Conservation (phyloP, 2,888 invertebrate species). For the Lepeophtheirus nordmannii region DNA sequence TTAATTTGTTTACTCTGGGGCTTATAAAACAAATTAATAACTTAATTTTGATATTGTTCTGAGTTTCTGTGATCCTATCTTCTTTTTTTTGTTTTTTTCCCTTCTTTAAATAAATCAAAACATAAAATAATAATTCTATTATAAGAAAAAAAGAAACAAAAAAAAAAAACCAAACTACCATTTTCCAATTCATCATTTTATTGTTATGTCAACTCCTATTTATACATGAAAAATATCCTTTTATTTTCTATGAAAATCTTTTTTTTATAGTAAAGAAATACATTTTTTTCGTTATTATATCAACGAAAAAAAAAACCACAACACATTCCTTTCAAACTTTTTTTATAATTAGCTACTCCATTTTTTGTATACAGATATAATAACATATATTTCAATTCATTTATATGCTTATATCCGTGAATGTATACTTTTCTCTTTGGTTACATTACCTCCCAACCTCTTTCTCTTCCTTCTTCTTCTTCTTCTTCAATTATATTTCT, state of each 20-base stretch:
- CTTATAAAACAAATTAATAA: neutral
- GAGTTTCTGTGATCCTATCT: neutral
- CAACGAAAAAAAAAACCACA: too few relatives aligned
- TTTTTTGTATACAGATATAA: too few relatives aligned
- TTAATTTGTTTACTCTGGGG: neutral
- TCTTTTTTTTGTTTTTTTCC: neutral
- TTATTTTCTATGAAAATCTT: neutral
- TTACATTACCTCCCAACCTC: too few relatives aligned
- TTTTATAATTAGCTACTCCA: too few relatives aligned
- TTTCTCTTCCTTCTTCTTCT: too few relatives aligned
- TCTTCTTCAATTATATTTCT: too few relatives aligned
- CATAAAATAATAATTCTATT: neutral
- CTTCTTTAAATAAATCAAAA: neutral
- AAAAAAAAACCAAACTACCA: neutral
- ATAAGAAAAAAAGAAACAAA: neutral
- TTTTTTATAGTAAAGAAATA: neutral
- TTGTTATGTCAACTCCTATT: neutral
- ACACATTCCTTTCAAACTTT: too few relatives aligned
- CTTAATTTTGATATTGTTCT: neutral
- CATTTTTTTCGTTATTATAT: too few relatives aligned
- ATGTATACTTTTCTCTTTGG: too few relatives aligned
- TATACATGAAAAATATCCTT: neutral
- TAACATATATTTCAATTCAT: too few relatives aligned
- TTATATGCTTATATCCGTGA: too few relatives aligned
- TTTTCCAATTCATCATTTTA: slow-evolving; percentile 3